Evolutionary conservation across 1,140 invertebrate genomes (phyloP).

Genomic region (Globodera rostochiensis): DNA sequence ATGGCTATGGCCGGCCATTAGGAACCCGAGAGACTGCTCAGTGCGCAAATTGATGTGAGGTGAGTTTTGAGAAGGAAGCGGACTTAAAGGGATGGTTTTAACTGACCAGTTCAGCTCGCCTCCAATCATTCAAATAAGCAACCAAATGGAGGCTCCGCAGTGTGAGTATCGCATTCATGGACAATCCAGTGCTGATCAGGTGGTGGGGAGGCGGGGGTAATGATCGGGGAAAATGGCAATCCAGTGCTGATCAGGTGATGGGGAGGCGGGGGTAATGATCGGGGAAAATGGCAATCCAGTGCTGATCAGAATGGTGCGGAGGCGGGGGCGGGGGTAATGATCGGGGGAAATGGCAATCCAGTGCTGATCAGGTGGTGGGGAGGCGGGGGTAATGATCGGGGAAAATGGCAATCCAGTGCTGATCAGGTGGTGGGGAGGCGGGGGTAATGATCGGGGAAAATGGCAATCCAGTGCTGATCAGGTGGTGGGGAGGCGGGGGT

Average conservation of each 20-base stretch:
- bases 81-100: not conserved
- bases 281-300: not conserved
- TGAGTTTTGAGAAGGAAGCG: not conserved
- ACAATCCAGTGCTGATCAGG: constrained; percentile 7
- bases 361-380: not conserved
- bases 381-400: too few relatives aligned
- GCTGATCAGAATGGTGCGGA: too few relatives aligned
- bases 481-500: not conserved
- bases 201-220: not conserved
- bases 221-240: not conserved
- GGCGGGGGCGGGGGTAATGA: too few relatives aligned
- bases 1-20: not conserved
- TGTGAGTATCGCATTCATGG: constrained; percentile 40
- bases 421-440: too few relatives aligned
- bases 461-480: constrained; percentile 6
- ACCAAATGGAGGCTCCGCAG: constrained; percentile 37
- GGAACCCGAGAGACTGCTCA: constrained; percentile 36
- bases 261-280: too few relatives aligned
- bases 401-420: too few relatives aligned
- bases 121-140: constrained; percentile 34
- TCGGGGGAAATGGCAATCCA: not conserved
- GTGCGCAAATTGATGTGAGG: constrained; percentile 48
- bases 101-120: constrained; percentile 29
- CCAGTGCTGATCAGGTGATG: not conserved
- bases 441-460: too few relatives aligned